These are phyloP conservation scores for Cheilosia scutellata DNA, from an alignment of 2,888 invertebrate species.

Conservation along the genomic window DNA sequence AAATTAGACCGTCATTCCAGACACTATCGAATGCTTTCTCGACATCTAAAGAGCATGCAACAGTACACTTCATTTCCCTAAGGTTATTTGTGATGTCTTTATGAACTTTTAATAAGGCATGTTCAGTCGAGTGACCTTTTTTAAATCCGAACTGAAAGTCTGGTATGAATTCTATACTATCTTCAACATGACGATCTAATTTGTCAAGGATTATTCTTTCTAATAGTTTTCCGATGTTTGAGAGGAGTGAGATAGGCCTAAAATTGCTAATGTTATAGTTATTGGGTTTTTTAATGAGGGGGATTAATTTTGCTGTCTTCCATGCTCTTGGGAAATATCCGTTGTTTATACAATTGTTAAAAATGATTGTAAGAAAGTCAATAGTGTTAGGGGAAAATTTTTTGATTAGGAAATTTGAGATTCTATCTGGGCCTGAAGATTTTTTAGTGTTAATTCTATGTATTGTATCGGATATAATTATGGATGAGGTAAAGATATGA, in stretches of 20 bases:
- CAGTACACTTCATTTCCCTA: slow-evolving; percentile 33
- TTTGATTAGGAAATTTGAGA: slow-evolving; percentile 47
- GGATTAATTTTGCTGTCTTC: slow-evolving; percentile 14
- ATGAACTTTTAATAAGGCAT: slow-evolving; percentile 60
- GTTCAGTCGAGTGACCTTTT: slow-evolving; percentile 23
- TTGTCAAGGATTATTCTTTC: neutral
- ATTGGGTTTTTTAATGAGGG: slow-evolving; percentile 19
- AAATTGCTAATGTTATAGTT: slow-evolving; percentile 1
- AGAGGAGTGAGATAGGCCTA: slow-evolving; percentile 33
- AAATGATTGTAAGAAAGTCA: slow-evolving; percentile 27
- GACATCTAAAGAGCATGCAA: slow-evolving; percentile 46
- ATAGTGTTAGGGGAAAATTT: slow-evolving; percentile 21
- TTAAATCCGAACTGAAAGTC: slow-evolving; percentile 55
- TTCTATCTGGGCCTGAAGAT: slow-evolving; percentile 7
- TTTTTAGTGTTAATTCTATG: neutral
- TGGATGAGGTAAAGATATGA: neutral
- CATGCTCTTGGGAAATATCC: slow-evolving; percentile 11
- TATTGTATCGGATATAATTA: no score
- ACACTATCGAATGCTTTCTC: slow-evolving; percentile 47
- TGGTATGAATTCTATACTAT: slow-evolving; percentile 33
- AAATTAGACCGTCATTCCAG: slow-evolving; percentile 19
- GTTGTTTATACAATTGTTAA: slow-evolving; percentile 56
- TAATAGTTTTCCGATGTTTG: neutral
- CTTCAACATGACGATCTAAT: neutral
- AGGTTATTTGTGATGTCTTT: slow-evolving; percentile 47